phyloP scores from a whole-genome alignment of 2,797 vertebrate species.

The Oryzias dopingdopingensis region DNA sequence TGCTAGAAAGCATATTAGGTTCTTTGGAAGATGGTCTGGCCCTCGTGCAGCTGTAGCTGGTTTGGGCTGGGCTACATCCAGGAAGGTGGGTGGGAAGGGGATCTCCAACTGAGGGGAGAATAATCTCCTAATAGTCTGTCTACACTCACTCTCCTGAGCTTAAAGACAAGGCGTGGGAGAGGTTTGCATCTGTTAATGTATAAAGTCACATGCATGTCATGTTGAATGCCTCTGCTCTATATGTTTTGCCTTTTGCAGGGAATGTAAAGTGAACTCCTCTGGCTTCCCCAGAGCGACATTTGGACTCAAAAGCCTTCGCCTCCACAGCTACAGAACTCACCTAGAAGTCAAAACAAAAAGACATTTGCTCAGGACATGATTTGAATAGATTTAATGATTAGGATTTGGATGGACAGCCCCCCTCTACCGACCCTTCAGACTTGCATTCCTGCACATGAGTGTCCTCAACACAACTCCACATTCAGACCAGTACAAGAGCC shows the following conservation, averaged over 20 bases:
- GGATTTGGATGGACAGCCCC: conserved; percentile 52
- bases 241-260: conserved; percentile 17
- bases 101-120: conserved; percentile 48
- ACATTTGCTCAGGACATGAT: conserved; percentile 56
- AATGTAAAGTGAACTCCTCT: conserved; percentile 10
- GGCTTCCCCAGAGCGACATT: conserved; percentile 7
- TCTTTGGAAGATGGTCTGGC: conserved; percentile 74
- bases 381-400: conserved; percentile 78
- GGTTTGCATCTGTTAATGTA: conserved; percentile 23
- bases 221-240: conserved; percentile 8
- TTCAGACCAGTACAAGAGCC: conserved; percentile 53
- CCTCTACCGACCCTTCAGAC: conserved; percentile 30
- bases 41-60: conserved; percentile 68
- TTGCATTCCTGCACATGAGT: conserved; percentile 58
- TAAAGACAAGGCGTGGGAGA: conserved; percentile 47
- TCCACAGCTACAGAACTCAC: conserved; percentile 1
- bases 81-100: conserved; percentile 69
- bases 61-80: conserved; percentile 63
- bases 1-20: conserved; percentile 55
- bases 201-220: conserved; percentile 21
- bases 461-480: conserved; percentile 55
- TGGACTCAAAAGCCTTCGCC: conserved; percentile 4
- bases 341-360: conserved; percentile 48
- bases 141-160: conserved; percentile 30
- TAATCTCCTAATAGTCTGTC: conserved; percentile 46